phyloP scores from a whole-genome alignment of 2,888 invertebrate genomes.

The Antheraea assamensis region DNA sequence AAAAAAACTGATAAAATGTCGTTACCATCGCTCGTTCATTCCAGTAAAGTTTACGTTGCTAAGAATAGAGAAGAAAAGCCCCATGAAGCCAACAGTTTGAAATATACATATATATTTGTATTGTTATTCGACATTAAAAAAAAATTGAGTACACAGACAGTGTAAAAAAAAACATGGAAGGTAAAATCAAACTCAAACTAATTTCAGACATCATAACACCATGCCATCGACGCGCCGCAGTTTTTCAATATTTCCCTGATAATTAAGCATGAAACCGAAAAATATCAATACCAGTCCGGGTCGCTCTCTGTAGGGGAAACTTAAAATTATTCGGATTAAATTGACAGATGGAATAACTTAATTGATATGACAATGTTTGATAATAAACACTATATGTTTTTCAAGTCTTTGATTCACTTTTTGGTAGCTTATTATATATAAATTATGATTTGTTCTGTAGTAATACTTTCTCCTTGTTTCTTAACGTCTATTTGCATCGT shows the following conservation, averaged over 20 bases:
- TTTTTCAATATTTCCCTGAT: slow-evolving; percentile 72
- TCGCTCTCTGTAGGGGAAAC: slow-evolving; percentile 24
- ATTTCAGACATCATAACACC: slow-evolving; percentile 21
- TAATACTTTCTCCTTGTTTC: too few relatives aligned
- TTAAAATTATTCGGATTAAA: not conserved
- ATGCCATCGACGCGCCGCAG: slow-evolving; percentile 30
- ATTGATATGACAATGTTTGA: not conserved
- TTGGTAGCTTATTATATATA: too few relatives aligned
- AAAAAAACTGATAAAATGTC: too few relatives aligned
- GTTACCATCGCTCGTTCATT: too few relatives aligned
- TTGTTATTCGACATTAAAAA: not conserved
- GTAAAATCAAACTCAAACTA: slow-evolving; percentile 46
- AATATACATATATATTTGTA: not conserved
- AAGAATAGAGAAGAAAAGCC: too few relatives aligned
- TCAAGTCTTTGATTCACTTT: not conserved
- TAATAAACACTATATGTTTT: not conserved
- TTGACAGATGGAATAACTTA: not conserved
- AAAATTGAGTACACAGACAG: not conserved
- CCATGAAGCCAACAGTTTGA: not conserved
- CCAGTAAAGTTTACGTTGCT: too few relatives aligned
- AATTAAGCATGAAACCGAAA: slow-evolving; percentile 78
- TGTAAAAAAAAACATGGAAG: not conserved
- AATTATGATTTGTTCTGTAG: too few relatives aligned
- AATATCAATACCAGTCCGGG: slow-evolving; percentile 69
- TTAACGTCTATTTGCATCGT: too few relatives aligned